Conservation (phyloP, 2,888 invertebrate genomes). For the Acanthosepion lycidas region DNA sequence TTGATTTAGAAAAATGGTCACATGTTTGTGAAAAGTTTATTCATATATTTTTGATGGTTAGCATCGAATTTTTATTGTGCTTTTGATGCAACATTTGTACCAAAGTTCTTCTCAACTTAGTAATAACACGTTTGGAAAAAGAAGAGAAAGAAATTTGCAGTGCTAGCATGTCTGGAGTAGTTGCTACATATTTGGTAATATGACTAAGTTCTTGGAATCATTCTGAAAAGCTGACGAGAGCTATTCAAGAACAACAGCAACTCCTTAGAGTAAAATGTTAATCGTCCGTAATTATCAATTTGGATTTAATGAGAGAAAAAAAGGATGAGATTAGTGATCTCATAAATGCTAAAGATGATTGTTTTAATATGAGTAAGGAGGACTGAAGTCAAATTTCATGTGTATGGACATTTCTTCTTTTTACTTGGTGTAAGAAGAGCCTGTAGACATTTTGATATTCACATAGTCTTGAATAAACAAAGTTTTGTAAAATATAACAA, state of each 20-base stretch:
- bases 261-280: neutral
- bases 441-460: no score
- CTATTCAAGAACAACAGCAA: neutral
- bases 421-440: neutral
- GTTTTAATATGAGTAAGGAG: neutral
- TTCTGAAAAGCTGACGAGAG: neutral
- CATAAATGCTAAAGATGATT: neutral
- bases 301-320: neutral
- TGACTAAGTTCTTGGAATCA: neutral
- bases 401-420: neutral
- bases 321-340: neutral
- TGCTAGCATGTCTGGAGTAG: neutral
- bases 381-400: no score
- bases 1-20: no score
- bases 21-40: no score
- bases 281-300: neutral
- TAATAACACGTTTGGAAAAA: neutral
- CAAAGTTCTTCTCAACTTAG: neutral
- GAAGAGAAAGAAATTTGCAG: neutral
- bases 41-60: neutral
- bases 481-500: no score
- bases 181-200: neutral
- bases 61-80: neutral
- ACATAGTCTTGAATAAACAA: no score
- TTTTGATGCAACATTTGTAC: no score